A percentile compares a stretch with the other conserved stretches of the same genome.
Evolutionary conservation across 2,888 invertebrate genomes (phyloP).

Genomic region (Lamproptera curius): DNA sequence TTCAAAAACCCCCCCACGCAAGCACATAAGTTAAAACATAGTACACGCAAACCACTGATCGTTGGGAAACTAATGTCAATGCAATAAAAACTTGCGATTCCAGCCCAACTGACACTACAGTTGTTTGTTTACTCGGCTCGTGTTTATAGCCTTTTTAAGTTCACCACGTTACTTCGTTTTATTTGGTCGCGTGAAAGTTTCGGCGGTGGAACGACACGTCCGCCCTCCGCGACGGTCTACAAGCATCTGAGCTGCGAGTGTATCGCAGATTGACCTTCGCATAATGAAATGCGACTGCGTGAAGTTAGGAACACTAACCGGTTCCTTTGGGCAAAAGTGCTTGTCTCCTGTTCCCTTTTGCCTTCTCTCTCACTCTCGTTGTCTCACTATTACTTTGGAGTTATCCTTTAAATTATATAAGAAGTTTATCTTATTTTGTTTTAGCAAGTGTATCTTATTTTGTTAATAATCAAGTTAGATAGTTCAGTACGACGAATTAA

Average conservation of each 20-base stretch:
- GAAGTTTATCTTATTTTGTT: too few species aligned
- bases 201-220: conserved; percentile 33
- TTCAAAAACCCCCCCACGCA: conserved; percentile 46
- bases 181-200: conserved; percentile 48
- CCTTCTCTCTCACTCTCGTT: conserved; percentile 39
- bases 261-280: conserved; percentile 57
- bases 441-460: too few species aligned
- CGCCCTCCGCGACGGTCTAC: conserved; percentile 30
- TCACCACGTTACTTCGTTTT: conserved; percentile 30
- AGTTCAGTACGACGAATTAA: too few species aligned
- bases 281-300: conserved; percentile 53
- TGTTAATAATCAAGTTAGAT: too few species aligned
- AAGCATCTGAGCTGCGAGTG: conserved; percentile 45
- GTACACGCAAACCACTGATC: conserved; percentile 42
- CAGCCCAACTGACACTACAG: conserved; percentile 22
- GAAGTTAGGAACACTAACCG: conserved; percentile 62
- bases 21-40: conserved; percentile 47
- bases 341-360: conserved; percentile 23
- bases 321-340: conserved; percentile 71
- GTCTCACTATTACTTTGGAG: too few species aligned
- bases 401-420: too few species aligned
- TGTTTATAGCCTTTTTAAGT: not conserved
- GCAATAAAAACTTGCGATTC: conserved; percentile 52
- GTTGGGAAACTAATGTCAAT: conserved; percentile 42
- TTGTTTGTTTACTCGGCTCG: not conserved